phyloP scores from a whole-genome alignment of 35 echinoderm and acorn worm species.

The Eucidaris tribuloides region DNA sequence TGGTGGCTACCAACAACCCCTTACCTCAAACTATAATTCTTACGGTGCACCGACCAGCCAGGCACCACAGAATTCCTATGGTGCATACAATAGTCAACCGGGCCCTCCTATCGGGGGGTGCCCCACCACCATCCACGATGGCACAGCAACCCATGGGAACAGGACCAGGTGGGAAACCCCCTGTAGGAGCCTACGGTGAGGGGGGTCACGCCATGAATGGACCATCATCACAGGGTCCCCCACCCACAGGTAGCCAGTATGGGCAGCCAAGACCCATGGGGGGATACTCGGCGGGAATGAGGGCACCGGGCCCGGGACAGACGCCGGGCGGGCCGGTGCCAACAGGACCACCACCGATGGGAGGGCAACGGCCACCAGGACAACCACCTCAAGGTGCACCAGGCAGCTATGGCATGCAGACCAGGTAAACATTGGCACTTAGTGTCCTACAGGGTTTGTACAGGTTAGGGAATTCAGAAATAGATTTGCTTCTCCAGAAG shows the following conservation, averaged over 20 bases:
- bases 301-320: constrained; percentile 2
- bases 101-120: not conserved
- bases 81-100: not conserved
- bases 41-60: not conserved
- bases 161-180: not conserved
- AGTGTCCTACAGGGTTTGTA: not conserved
- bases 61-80: not conserved
- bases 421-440: constrained; percentile 12
- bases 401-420: constrained; percentile 30
- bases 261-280: constrained; percentile 18
- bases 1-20: not conserved
- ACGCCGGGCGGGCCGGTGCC: not conserved
- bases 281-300: not conserved
- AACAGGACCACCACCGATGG: constrained; percentile 18
- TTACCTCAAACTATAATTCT: not conserved
- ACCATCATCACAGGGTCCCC: constrained; percentile 17
- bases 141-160: not conserved
- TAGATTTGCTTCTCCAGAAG: not conserved
- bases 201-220: constrained; percentile 42
- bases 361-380: constrained; percentile 31
- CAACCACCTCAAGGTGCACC: not conserved
- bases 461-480: too few species aligned
- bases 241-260: constrained; percentile 15
- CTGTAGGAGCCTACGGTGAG: constrained; percentile 26
- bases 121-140: not conserved